Evolutionary conservation across 1,140 invertebrate species (phyloP), one percentile per base, ranked within the genome.

Genomic region (Drosophila bocki): DNA sequence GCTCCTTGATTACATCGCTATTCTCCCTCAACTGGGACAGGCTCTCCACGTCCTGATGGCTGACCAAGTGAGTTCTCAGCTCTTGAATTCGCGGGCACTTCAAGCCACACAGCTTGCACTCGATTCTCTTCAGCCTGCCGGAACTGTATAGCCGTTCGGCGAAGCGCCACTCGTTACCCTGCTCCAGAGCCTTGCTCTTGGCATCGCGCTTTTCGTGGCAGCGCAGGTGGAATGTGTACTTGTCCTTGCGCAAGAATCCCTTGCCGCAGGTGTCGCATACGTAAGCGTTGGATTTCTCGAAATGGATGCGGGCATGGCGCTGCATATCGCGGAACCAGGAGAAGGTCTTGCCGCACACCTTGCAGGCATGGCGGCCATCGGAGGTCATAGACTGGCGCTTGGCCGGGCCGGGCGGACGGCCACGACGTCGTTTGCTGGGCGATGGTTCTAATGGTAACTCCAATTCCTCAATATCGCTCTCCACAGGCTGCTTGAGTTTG

Each of bases 271-370:
- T 57, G 1, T 81, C 61, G 41, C 91, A 91, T 13, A 71, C 64
- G 32, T 33, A 80, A 0, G 51, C 35, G 2, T 56, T 12, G 19
- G 74, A 64, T 19, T 87, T 54, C 19, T 83, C 80, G 22, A 58
- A 81, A 47, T 92, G 91, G 0, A 65, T 60, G 15, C 75, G 70
- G 8, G 78, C 74, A 39, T 91, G 91, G 1, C 91, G 90, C 39
- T 82, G 77, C 76, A 92, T 78, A 51, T 91, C 91, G 0, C 91
- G 81, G 35, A 68, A 58, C 90, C 86, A 91, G 6, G 85, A 86
- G 54, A 91, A 91, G 0, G 75, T 80, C 41, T 91, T 91, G 2
- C 70, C 77, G 19, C 91, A 91, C 8, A 64, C 69, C 1, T 77
- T 51, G 17, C 86, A 91, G 0, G 41, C 65, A 22, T 87, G 77